Conservation (phyloP, 2,888 invertebrate genomes). For the Ormia ochracea region DNA sequence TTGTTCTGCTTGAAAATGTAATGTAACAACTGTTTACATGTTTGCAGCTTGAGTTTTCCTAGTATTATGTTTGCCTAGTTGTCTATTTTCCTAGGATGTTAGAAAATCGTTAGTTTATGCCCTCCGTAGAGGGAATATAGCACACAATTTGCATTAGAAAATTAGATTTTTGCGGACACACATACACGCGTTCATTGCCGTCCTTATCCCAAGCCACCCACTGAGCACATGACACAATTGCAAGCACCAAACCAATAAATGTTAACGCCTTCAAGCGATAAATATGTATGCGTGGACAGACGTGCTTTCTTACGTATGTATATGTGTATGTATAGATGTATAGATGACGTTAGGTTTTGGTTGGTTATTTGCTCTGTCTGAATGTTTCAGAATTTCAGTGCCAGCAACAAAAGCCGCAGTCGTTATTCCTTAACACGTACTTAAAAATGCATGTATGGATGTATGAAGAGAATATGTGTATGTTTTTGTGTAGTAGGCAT, state of each 20-base stretch:
- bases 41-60: conserved; percentile 62
- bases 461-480: not conserved
- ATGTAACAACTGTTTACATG: conserved; percentile 23
- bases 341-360: not conserved
- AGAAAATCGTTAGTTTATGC: conserved; percentile 62
- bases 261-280: not conserved
- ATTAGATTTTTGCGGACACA: conserved; percentile 44
- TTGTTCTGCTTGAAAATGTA: conserved; percentile 43
- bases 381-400: no score
- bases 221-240: not conserved
- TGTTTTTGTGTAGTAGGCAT: not conserved
- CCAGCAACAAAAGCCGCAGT: no score
- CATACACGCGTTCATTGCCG: not conserved
- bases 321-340: not conserved
- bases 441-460: not conserved
- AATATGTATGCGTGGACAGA: no score
- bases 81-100: conserved; percentile 63
- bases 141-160: conserved; percentile 52
- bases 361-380: no score
- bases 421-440: no score
- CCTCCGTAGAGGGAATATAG: conserved; percentile 55
- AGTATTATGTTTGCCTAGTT: conserved; percentile 62
- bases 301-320: no score
- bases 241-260: not conserved
- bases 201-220: not conserved